Base-by-base conservation (phyloP, 2,113 vertebrate genomes). In the Gambusia holbrooki region DNA sequence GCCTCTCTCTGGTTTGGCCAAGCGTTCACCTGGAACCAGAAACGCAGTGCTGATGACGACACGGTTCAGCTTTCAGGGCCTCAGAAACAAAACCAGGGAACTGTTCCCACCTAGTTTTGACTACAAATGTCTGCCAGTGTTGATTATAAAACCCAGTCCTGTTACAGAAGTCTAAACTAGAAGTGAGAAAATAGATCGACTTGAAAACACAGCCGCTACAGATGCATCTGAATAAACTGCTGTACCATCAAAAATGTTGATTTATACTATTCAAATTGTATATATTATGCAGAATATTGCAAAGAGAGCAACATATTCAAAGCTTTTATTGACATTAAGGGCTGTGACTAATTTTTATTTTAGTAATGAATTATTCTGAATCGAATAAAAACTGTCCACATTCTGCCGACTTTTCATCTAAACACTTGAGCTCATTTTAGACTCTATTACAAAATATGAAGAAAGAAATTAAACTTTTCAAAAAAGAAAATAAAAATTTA, bases 1-100 rank as follows among this genome's bases (percentile, higher is more conserved):
- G 86, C 98, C 98, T 93, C 98, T 93, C 86, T 99, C 98, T 5
- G 98, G 98, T 90, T 99, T 99, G 89, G 98, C 96, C 94, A 99
- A 92, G 79, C 98, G 98, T 87, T 99, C 98, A 40, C 98, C 98
- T 99, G 60, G n/a, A 90, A 7, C 87, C 12, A 66, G 27, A 62
- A 73, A 15, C 1, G 19, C 13, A 35, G 33, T 15, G 5, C 51
- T 33, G 32, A 27, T 7, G 28, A 29, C 5, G 4, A 66, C 30
- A 63, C 15, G 51, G 8, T 58, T n/a, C 8, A 1, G 22, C 25
- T 10, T 58, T n/a, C 25, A 54, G 48, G 2, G 48, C 22, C 48
- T 54, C 48, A n/a, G 51, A 58, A n/a, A 22, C 51, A n/a, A 9
- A 58, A 25, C 51, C 25, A n/a, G 51, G 22, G 51, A 58, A 58